Evolutionary conservation across 2,113 vertebrate genomes (phyloP), one percentile per base, ranked within the genome.

Genomic region (Neodon shergylaensis): DNA sequence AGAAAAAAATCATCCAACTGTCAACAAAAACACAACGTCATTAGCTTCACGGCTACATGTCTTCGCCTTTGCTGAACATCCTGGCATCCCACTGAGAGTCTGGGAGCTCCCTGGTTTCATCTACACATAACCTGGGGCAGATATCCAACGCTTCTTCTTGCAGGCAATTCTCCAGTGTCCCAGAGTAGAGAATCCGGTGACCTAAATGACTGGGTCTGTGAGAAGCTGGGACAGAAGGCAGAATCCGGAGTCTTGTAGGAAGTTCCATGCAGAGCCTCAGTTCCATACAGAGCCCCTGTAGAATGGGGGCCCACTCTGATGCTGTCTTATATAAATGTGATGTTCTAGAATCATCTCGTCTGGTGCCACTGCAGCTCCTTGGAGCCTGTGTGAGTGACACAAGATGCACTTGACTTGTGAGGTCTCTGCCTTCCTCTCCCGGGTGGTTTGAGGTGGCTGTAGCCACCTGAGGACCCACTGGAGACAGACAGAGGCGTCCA

Each of bases 171-270:
- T 66, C 72, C 33, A 0, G 4, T 63, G 26, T 61, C 63, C 39
- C 82, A 13, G 1, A 68, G 17, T 19, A 36, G 26, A 65, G 65
- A 47, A 39, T 72, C 54, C 9, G 2, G 33, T 7, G 1, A 0
- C n/a, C n/a, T 13, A 3, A 31, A 0, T 4, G 5, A 26, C 33
- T 26, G 68, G 13, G 13, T 22, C 33, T 4, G 0, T 0, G 0
- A 44, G 90, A n/a, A 0, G 1, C 22, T 33, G n/a, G 33, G 0
- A 13, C 7, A 26, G 47, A 83, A 0, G 0, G 76, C 33, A 82
- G 47, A 39, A 39, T 4, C 36, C 5, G 1, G 65, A 2, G 0
- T 6, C 7, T 4, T 1, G 21, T 19, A 14, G 14, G 26, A 47
- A 4, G n/a, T 21, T 17, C 65, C 72, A 42, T 36, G 54, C 24